Evolutionary conservation across 2,888 invertebrate genomes (phyloP).

Genomic region (Octodonta nipae): DNA sequence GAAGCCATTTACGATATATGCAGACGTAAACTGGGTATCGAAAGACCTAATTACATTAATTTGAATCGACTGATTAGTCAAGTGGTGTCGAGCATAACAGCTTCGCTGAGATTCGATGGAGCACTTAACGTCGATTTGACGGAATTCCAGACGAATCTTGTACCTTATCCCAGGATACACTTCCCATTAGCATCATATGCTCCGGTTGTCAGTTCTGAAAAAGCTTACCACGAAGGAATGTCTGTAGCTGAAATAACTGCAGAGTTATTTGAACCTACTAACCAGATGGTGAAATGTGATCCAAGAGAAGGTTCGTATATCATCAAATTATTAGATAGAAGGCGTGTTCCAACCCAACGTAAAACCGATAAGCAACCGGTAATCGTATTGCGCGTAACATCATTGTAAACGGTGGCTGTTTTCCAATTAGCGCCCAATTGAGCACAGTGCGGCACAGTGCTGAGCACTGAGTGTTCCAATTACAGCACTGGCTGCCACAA

Average conservation of each 20-base stretch:
- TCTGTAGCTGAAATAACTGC: conserved; percentile 71
- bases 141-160: conserved; percentile 83
- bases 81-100: conserved; percentile 75
- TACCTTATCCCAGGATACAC: conserved; percentile 86
- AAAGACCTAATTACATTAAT: conserved; percentile 71
- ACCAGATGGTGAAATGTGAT: conserved; percentile 85
- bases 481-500: no score
- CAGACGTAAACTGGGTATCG: conserved; percentile 67
- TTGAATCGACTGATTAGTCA: conserved; percentile 75
- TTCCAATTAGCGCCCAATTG: not conserved
- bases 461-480: no score
- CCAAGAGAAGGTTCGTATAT: conserved; percentile 48
- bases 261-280: conserved; percentile 76
- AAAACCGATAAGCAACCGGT: no score
- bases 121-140: conserved; percentile 81
- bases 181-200: conserved; percentile 66
- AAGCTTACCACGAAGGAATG: conserved; percentile 63
- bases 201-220: conserved; percentile 57
- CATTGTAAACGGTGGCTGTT: no score
- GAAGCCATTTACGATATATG: conserved; percentile 93
- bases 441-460: no score
- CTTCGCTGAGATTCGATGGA: conserved; percentile 75
- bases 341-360: no score
- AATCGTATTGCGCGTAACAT: no score
- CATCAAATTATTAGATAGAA: no score